Base-by-base conservation (phyloP, 2,888 invertebrate species). In the Parnassius orleans region DNA sequence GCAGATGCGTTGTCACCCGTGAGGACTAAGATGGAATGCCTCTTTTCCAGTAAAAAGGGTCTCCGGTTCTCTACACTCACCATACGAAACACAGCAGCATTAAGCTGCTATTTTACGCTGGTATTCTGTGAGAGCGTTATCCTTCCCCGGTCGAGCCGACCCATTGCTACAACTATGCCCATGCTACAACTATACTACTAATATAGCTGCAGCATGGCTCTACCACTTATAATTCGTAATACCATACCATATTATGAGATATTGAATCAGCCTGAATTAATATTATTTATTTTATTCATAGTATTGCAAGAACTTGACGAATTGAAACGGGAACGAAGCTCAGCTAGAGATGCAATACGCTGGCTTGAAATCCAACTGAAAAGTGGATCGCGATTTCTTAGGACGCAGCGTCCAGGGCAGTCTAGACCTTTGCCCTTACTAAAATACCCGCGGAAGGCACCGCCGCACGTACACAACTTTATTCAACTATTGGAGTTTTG, bases 281-380 rank as follows among this genome's bases (percentile, higher is more conserved):
- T 33, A 33, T 33, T 7, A 7, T 33, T 33, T 33, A 1, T 48
- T 69, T 67, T 66, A 74, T 74, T 92, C 92, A 11, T 86, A 98
- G 98, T 98, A 68, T 94, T 98, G 63, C 96, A 96, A 73, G 96
- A 96, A 67, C 87, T 98, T 80, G 98, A 98, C 82, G 95, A 96
- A 73, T 86, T 97, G 73, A 98, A 98, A 89, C 95, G 96, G 65
- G 95, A 95, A 69, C 95, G 95, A 74, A 94, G 95, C 68, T 94
- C 95, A 67, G 98, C 98, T 0, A 93, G 98, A 58, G 97, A 98
- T 80, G 97, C 97, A 3, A 98, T 98, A 65, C 95, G 98, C 69
- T 98, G 98, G 98, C 90, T 98, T 68, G 98, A 98, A 85, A 92
- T 93, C 47, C 97, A 98, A 79, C 94, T 98, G 68, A 95, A 95